phyloP scores from a whole-genome alignment of 2,113 vertebrate genomes.

The Apteryx owenii region DNA sequence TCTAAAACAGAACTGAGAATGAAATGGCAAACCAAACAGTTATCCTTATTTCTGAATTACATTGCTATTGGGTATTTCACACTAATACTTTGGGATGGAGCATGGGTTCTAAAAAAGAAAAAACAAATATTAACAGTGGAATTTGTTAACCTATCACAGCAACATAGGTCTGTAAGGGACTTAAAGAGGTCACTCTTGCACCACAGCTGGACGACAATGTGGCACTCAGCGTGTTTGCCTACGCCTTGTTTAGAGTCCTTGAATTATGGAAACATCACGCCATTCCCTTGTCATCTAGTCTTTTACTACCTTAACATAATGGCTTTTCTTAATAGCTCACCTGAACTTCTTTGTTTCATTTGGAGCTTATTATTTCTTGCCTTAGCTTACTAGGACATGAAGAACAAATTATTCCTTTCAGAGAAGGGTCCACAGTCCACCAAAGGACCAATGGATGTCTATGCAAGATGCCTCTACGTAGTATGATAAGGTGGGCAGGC shows the following conservation, averaged over 20 bases:
- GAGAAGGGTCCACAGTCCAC: background rate
- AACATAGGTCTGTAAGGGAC: background rate
- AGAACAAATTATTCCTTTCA: background rate
- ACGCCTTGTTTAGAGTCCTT: background rate
- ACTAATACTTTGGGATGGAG: background rate
- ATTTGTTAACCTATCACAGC: background rate
- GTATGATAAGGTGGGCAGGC: background rate
- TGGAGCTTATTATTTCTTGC: background rate
- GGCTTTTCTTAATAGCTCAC: background rate
- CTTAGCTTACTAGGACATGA: background rate
- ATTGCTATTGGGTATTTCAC: background rate
- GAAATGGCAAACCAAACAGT: background rate
- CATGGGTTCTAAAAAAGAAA: background rate
- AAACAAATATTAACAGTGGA: background rate
- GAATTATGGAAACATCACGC: rapidly evolving
- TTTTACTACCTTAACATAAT: background rate
- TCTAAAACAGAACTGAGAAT: background rate
- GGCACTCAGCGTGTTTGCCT: background rate
- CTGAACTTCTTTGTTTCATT: background rate
- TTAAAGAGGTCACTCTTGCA: background rate
- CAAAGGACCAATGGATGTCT: background rate
- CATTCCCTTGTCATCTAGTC: background rate
- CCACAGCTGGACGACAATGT: background rate
- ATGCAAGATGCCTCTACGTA: background rate
- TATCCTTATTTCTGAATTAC: background rate